phyloP scores from a whole-genome alignment of 2,113 vertebrate species.

The Illadopsis cleaveri region DNA sequence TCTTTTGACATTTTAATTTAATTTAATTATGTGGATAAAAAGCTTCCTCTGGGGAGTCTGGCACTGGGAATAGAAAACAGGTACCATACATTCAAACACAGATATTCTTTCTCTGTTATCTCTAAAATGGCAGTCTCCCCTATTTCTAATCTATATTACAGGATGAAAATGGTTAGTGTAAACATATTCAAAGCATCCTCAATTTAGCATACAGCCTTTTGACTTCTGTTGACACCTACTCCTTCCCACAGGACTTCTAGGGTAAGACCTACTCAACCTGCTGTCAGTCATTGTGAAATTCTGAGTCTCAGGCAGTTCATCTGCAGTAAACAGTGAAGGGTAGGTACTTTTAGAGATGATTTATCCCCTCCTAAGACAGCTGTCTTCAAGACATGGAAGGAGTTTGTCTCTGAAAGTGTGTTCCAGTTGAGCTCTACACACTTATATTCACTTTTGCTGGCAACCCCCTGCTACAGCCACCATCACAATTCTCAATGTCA shows the following conservation, averaged over 20 bases:
- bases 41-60: not conserved
- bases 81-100: constrained; percentile 23
- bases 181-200: not conserved
- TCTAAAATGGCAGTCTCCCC: not conserved
- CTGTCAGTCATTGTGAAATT: not conserved
- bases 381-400: not conserved
- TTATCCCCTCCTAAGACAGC: not conserved
- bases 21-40: constrained; percentile 18
- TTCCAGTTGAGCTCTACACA: not conserved
- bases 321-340: not conserved
- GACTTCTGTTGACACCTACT: not conserved
- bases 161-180: not conserved
- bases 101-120: not conserved
- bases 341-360: not conserved
- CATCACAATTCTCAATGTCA: not conserved
- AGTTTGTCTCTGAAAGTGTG: not conserved
- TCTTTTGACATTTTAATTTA: constrained; percentile 4
- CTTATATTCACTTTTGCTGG: not conserved
- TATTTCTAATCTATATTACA: not conserved
- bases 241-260: not conserved
- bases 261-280: not conserved
- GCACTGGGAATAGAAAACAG: constrained; percentile 22
- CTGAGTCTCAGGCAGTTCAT: not conserved
- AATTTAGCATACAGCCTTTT: not conserved
- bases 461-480: not conserved